Percentiles rank a stretch among this genome's conserved stretches.
These are phyloP conservation scores for Falcunculus frontatus DNA, from an alignment of 2,113 vertebrate genomes.

Conservation along the genomic window DNA sequence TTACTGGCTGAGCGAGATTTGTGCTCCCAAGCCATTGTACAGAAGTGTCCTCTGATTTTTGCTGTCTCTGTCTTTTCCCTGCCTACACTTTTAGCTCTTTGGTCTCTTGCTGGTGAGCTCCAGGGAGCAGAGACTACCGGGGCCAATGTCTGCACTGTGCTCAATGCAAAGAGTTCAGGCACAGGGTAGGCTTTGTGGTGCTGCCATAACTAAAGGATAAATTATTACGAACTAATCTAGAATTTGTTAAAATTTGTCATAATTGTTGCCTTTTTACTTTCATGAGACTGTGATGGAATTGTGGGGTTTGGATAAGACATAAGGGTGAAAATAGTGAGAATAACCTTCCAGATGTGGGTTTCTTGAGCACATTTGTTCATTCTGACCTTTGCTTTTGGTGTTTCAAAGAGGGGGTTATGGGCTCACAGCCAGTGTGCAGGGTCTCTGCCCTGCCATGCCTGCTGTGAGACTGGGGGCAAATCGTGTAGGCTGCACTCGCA, in stretches of 20 bases:
- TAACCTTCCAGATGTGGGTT: background rate
- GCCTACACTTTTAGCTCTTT: background rate
- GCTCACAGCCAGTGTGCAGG: background rate
- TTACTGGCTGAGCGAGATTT: background rate
- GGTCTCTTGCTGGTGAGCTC: background rate
- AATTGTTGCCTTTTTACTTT: background rate
- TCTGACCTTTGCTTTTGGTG: background rate
- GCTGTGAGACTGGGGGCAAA: background rate
- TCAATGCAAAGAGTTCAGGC: background rate
- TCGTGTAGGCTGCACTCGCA: fast-evolving
- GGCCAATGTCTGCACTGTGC: background rate
- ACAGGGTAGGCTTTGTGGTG: background rate
- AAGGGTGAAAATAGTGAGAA: background rate
- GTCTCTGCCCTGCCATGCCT: background rate
- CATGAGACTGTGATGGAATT: background rate
- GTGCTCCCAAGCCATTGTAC: background rate
- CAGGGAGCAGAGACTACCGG: background rate
- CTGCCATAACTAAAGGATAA: background rate
- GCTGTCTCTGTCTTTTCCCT: background rate
- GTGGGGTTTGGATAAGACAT: background rate
- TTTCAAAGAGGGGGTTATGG: background rate
- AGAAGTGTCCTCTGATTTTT: background rate
- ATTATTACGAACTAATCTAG: background rate
- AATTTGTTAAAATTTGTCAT: background rate
- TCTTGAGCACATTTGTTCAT: background rate